A percentile compares a stretch with the other conserved stretches of the same genome.
phyloP scores from a whole-genome alignment of 2,113 vertebrate genomes.

The Isurus oxyrinchus region DNA sequence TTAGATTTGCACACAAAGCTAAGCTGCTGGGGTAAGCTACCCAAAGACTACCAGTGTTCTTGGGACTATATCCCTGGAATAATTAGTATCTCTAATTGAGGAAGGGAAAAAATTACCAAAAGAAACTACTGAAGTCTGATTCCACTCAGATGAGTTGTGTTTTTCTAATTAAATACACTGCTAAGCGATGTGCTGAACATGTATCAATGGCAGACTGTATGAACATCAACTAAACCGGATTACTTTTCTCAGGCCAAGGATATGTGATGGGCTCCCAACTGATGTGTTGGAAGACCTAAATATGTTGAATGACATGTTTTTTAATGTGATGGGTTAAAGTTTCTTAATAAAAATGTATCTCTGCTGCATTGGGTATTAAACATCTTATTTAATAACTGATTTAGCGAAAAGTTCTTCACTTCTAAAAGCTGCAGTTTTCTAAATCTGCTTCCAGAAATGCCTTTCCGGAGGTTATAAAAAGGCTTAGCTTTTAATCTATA shows the following conservation, averaged over 20 bases:
- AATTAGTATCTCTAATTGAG: background rate
- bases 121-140: background rate
- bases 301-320: background rate
- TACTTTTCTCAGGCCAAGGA: background rate
- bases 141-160: background rate
- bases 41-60: background rate
- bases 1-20: background rate
- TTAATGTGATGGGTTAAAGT: background rate
- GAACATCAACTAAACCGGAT: background rate
- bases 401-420: background rate
- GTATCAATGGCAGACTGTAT: background rate
- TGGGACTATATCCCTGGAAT: background rate
- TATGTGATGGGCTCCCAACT: background rate
- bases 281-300: background rate
- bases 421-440: background rate
- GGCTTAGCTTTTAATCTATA: slow-evolving; percentile 21
- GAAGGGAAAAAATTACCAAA: background rate
- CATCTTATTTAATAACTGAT: background rate
- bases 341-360: slow-evolving; percentile 28
- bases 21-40: background rate
- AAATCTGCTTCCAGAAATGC: background rate
- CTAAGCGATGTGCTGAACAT: background rate
- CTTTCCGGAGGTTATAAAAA: background rate
- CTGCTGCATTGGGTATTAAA: background rate
- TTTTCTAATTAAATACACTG: background rate